A percentile compares a stretch with the other conserved stretches of the same genome.
phyloP scores from a whole-genome alignment of 1,140 invertebrate species.

The Drosophila persimilis region DNA sequence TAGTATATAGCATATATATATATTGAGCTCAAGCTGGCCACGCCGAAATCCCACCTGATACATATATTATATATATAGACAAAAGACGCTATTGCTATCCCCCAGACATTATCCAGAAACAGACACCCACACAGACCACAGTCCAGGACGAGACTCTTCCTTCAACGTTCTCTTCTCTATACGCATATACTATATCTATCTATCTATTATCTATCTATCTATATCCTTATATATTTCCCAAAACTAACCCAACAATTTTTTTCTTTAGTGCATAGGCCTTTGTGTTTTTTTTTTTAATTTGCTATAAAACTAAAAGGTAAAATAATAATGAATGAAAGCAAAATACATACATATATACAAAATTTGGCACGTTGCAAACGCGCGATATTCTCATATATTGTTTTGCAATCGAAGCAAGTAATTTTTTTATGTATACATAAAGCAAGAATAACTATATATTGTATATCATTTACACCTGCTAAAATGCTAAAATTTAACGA shows the following conservation, averaged over 20 bases:
- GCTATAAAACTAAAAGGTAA: slow-evolving; percentile 6
- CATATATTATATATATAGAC: slow-evolving; percentile 51
- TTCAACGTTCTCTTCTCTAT: slow-evolving; percentile 44
- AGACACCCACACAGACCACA: slow-evolving; percentile 42
- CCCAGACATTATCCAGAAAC: background rate
- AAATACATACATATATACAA: slow-evolving; percentile 9
- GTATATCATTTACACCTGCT: slow-evolving; percentile 73
- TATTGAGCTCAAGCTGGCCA: slow-evolving; percentile 78
- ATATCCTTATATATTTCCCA: slow-evolving; percentile 30
- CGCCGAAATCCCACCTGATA: slow-evolving; percentile 74
- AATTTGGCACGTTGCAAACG: slow-evolving; percentile 62
- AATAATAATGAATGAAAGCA: slow-evolving; percentile 13
- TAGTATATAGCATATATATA: slow-evolving; percentile 33
- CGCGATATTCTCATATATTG: slow-evolving; percentile 57
- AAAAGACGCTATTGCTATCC: slow-evolving; percentile 69
- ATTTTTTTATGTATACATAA: slow-evolving; percentile 41
- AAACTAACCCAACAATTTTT: slow-evolving; percentile 61
- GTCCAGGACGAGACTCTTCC: slow-evolving; percentile 47
- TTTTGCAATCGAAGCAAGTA: slow-evolving; percentile 55
- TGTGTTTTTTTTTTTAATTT: slow-evolving; percentile 44
- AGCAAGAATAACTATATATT: slow-evolving; percentile 46
- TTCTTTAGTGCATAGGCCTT: slow-evolving; percentile 56
- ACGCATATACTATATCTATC: slow-evolving; percentile 24
- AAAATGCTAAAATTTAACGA: slow-evolving; percentile 31
- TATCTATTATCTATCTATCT: slow-evolving; percentile 1